A percentile compares a stretch with the other conserved stretches of the same genome.
These are phyloP conservation scores for Cossypha niveicapilla DNA, from an alignment of 2,797 vertebrate species.

Conservation along the genomic window DNA sequence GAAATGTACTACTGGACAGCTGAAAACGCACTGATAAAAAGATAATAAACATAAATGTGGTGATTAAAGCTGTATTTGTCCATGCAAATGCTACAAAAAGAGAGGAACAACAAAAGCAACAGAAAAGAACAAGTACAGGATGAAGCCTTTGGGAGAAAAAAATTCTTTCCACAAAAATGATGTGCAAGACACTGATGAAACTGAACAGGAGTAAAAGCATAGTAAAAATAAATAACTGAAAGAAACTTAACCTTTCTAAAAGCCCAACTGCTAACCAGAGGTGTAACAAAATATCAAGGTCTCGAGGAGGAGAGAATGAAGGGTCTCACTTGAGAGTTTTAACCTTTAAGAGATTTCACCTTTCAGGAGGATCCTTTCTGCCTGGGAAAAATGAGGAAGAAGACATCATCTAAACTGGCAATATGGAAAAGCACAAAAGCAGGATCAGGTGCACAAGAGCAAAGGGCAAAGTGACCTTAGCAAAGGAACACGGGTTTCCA, in stretches of 20 bases:
- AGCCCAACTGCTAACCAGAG: not conserved
- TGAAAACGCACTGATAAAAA: not conserved
- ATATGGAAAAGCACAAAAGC: slow-evolving; percentile 10
- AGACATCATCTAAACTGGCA: not conserved
- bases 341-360: not conserved
- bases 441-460: not conserved
- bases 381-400: not conserved
- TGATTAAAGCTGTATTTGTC: not conserved
- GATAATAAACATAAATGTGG: not conserved
- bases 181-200: not conserved
- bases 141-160: not conserved
- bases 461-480: slow-evolving; percentile 31
- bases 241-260: not conserved
- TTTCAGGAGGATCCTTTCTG: not conserved
- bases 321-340: not conserved
- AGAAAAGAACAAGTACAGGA: not conserved
- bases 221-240: not conserved
- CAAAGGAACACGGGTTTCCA: not conserved
- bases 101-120: not conserved
- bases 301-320: not conserved
- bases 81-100: not conserved
- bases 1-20: not conserved
- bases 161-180: not conserved
- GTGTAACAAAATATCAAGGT: not conserved
- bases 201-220: not conserved